Evolutionary conservation across 2,888 invertebrate species (phyloP), one percentile per base, ranked within the genome.

Genomic region (Slavum lentiscoides): DNA sequence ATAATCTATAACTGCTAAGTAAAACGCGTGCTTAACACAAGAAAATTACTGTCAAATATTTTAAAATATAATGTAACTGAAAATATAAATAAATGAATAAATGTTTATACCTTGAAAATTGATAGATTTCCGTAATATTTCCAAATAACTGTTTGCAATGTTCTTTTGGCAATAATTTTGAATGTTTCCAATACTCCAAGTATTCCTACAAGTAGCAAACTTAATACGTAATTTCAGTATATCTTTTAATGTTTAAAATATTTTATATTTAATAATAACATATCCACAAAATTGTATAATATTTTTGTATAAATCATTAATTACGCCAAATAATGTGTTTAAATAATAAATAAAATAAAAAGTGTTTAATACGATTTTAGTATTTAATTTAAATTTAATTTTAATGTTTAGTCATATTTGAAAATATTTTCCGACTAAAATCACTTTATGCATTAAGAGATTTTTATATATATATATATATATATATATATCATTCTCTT

Each of bases 41-140:
- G 15, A 13, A 23, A 61, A 21, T 23, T 61, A 61, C 5, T 21
- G 13, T 13, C 5, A 11, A 9, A 59, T 59, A 59, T 59, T 21
- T n/a, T 59, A 7, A 59, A 21, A 11, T n/a, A 59, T 9, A 59
- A 21, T 21, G 21, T 59, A 59, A 59, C 19, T 8, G 2, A 9
- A 21, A 23, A 8, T 21, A 67, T 13, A 21, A 39, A 43, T 49
- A 13, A 49, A 49, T 15, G 0, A 43, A 43, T 43, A 43, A 66
- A 13, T n/a, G 9, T 58, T 21, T 8, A 19, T 75, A 75, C 74
- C 39, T 75, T 43, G 74, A 75, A 75, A 75, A 75, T 67, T 75
- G 58, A 77, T 77, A 77, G 62, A 77, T 77, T 70, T 77, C 77
- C 19, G 19, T 53, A 13, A 77, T 70, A 37, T 77, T 77, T 62